Evolutionary conservation across 2,113 vertebrate species (phyloP).

Genomic region (Platysteira castanea): DNA sequence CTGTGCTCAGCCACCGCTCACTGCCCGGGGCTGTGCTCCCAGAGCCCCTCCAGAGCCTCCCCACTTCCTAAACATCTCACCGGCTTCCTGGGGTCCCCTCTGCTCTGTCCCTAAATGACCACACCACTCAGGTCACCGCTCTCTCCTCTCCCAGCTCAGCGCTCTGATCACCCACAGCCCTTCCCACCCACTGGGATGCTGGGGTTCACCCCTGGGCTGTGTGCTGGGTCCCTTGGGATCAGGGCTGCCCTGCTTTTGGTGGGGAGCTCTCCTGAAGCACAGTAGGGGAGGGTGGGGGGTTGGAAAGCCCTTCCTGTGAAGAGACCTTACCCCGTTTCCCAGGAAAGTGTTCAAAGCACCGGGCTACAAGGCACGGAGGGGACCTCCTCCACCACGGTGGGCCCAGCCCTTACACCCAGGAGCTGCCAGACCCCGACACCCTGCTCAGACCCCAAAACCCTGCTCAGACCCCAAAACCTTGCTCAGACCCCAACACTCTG

Average conservation of each 20-base stretch:
- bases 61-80: background rate
- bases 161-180: background rate
- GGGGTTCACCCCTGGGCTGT: background rate
- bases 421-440: background rate
- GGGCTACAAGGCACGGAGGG: background rate
- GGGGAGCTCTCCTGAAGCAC: background rate
- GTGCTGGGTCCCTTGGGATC: background rate
- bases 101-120: background rate
- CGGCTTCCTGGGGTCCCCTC: background rate
- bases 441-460: too few relatives aligned
- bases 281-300: fast-evolving
- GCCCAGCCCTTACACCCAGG: background rate
- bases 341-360: background rate
- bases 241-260: background rate
- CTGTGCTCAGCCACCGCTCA: background rate
- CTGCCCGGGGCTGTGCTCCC: background rate
- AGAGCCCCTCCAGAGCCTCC: background rate
- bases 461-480: too few relatives aligned
- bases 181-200: background rate
- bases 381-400: background rate
- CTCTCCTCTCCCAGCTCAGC: background rate
- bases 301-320: background rate
- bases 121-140: fast-evolving
- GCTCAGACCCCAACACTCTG: background rate
- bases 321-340: background rate